phyloP scores from a whole-genome alignment of 1,140 invertebrate species.

The Rhynchophorus ferrugineus region DNA sequence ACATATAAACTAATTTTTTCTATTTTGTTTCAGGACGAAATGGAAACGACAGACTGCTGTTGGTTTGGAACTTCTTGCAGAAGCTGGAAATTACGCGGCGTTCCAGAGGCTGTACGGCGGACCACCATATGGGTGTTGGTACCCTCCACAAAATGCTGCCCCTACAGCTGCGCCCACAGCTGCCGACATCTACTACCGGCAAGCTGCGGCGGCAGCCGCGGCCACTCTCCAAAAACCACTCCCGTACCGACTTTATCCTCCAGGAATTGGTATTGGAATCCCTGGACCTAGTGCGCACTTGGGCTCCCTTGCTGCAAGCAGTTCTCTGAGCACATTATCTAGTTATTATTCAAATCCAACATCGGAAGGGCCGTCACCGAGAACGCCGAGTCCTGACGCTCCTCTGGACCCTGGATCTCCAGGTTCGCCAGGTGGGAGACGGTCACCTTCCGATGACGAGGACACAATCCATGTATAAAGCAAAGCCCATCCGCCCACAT shows the following conservation, averaged over 20 bases:
- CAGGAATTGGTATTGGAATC: constrained; percentile 52
- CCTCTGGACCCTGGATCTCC: constrained; percentile 43
- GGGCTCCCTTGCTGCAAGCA: constrained; percentile 49
- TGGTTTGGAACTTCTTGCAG: constrained; percentile 88
- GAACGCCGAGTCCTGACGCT: constrained; percentile 39
- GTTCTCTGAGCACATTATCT: constrained; percentile 51
- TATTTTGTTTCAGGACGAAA: constrained; percentile 85
- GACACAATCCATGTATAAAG: constrained; percentile 44
- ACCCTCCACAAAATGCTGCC: constrained; percentile 49
- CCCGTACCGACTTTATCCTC: constrained; percentile 69
- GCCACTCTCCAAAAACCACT: constrained; percentile 81
- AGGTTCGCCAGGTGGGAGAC: constrained; percentile 33
- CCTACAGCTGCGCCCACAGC: constrained; percentile 55
- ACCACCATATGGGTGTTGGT: constrained; percentile 62
- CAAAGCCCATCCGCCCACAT: neutral
- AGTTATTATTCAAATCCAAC: constrained; percentile 52
- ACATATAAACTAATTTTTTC: no score
- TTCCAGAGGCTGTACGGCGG: constrained; percentile 87
- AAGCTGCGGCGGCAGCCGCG: constrained; percentile 61
- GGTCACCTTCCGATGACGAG: constrained; percentile 50
- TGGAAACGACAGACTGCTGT: constrained; percentile 99
- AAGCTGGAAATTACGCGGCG: constrained; percentile 94
- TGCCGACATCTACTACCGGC: constrained; percentile 73
- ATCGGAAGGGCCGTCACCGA: constrained; percentile 33
- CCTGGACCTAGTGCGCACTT: constrained; percentile 55